These are phyloP conservation scores for Conger conger DNA, from an alignment of 2,113 vertebrate genomes.

Conservation along the genomic window DNA sequence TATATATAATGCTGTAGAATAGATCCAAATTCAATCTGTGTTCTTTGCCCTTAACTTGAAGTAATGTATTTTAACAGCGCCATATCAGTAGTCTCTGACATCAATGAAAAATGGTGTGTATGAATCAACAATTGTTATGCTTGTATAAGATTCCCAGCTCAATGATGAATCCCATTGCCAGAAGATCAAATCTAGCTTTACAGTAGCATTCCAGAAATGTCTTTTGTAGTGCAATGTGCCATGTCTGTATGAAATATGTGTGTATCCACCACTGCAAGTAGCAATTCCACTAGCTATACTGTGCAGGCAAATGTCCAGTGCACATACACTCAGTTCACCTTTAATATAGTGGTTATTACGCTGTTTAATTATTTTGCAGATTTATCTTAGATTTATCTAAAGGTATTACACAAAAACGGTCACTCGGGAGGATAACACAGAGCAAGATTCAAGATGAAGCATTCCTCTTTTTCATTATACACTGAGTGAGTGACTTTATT, in stretches of 20 bases:
- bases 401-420: neutral
- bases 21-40: too few relatives aligned
- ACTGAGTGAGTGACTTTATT: too few relatives aligned
- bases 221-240: neutral
- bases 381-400: neutral
- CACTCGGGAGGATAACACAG: slow-evolving; percentile 1
- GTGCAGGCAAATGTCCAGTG: neutral
- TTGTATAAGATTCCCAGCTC: neutral
- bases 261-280: neutral
- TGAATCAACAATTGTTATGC: neutral
- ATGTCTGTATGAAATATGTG: neutral
- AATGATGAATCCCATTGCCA: neutral
- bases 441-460: slow-evolving; percentile 1
- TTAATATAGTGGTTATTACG: neutral
- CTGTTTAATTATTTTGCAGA: neutral
- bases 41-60: too few relatives aligned
- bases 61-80: neutral
- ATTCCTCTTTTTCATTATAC: neutral
- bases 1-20: too few relatives aligned
- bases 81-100: neutral
- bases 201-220: neutral
- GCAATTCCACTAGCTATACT: neutral
- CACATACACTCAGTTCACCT: neutral
- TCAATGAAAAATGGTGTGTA: neutral
- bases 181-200: neutral